Conservation (phyloP, 1,140 invertebrate species). For the Antheraea mylitta region DNA sequence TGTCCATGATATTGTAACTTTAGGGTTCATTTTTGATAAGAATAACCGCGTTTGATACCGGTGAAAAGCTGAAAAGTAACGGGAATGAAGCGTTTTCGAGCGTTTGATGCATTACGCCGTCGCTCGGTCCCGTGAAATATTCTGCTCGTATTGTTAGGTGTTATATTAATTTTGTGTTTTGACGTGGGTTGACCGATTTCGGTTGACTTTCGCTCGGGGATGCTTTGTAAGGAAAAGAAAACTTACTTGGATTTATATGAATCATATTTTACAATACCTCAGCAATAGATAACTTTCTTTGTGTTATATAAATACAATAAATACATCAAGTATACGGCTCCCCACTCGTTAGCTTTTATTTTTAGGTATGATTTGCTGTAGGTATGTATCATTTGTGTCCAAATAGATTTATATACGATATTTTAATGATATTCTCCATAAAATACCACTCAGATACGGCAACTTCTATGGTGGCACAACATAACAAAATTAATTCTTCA, state of each 20-base stretch:
- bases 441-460: too few species aligned
- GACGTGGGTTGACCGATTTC: constrained; percentile 24
- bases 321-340: too few species aligned
- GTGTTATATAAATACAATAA: too few species aligned
- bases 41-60: neutral
- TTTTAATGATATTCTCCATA: too few species aligned
- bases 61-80: constrained; percentile 13
- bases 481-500: too few species aligned
- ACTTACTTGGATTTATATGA: neutral
- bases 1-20: neutral
- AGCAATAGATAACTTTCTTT: neutral
- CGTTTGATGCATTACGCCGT: constrained; percentile 27
- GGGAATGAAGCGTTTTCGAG: constrained; percentile 32
- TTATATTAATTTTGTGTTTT: constrained; percentile 34
- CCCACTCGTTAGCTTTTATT: too few species aligned
- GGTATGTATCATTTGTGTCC: too few species aligned
- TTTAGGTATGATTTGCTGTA: too few species aligned
- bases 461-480: too few species aligned
- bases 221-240: neutral
- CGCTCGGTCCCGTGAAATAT: constrained; percentile 19
- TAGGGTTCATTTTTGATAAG: neutral
- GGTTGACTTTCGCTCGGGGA: neutral
- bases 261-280: neutral
- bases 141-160: constrained; percentile 27
- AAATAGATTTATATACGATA: too few species aligned